A percentile compares a stretch with the other conserved stretches of the same genome.
phyloP scores from a whole-genome alignment of 2,797 vertebrate genomes.

The Gymnothorax reevesii region DNA sequence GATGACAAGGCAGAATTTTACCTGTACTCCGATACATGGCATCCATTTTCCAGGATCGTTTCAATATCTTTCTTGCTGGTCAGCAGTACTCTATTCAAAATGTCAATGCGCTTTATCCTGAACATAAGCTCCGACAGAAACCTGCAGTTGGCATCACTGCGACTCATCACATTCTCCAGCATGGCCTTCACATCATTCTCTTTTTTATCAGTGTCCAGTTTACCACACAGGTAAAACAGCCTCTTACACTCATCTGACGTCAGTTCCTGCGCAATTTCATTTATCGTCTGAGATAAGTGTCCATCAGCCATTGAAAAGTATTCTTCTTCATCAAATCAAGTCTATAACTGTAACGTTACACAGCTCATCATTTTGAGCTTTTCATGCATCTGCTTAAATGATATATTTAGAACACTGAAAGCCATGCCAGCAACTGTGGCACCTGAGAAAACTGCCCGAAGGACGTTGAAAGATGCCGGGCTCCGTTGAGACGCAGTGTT shows the following conservation, averaged over 20 bases:
- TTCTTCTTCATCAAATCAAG: background rate
- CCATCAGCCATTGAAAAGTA: conserved; percentile 17
- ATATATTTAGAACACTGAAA: background rate
- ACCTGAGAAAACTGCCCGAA: background rate
- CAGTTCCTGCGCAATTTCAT: conserved; percentile 75
- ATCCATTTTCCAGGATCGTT: conserved; percentile 51
- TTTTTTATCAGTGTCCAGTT: conserved; percentile 55
- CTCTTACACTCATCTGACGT: conserved; percentile 72
- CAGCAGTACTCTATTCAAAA: conserved; percentile 73
- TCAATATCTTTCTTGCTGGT: conserved; percentile 68
- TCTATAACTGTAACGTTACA: background rate
- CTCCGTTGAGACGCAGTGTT: background rate
- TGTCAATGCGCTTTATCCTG: conserved; percentile 79
- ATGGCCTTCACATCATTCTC: conserved; percentile 60
- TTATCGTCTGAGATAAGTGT: conserved; percentile 55
- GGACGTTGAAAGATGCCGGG: background rate
- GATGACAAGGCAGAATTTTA: conserved; percentile 47
- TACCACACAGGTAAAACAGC: conserved; percentile 78
- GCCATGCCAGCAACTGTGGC: background rate
- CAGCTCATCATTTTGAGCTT: background rate
- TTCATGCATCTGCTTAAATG: background rate
- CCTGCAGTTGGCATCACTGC: conserved; percentile 39
- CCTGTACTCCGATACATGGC: conserved; percentile 80
- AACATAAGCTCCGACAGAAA: conserved; percentile 76
- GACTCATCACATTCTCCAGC: conserved; percentile 61